A percentile compares a stretch with the other conserved stretches of the same genome.
Conservation (phyloP, 2,113 vertebrate genomes). For the Antigone vipio region DNA sequence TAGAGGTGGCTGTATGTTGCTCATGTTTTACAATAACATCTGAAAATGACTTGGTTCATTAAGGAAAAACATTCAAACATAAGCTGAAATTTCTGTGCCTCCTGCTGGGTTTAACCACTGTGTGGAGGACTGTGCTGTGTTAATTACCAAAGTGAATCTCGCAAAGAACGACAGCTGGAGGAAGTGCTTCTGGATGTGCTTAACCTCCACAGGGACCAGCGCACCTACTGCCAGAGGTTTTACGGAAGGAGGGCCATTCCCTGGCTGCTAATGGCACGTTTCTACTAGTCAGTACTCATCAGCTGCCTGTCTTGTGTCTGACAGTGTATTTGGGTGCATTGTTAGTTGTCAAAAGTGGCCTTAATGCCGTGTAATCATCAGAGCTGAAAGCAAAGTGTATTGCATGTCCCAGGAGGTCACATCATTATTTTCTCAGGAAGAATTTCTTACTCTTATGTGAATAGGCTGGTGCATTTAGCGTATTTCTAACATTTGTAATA, state of each 20-base stretch:
- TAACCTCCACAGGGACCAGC: not conserved
- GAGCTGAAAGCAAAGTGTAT: not conserved
- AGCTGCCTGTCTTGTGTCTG: not conserved
- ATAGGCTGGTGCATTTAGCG: not conserved
- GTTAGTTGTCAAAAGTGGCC: not conserved
- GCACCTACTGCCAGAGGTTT: not conserved
- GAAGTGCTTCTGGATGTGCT: not conserved
- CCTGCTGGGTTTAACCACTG: not conserved
- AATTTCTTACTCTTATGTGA: not conserved
- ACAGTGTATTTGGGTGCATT: not conserved
- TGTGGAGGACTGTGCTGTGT: not conserved
- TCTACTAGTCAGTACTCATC: not conserved
- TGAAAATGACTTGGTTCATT: not conserved
- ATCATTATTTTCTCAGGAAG: not conserved
- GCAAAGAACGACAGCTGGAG: not conserved
- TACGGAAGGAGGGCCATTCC: not conserved
- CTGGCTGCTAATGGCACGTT: not conserved
- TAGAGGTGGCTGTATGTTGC: not conserved
- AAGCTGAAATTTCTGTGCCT: not conserved
- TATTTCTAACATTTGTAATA: not conserved
- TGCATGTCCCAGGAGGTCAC: not conserved
- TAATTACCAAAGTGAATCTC: not conserved
- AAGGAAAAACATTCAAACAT: not conserved
- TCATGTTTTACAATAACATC: not conserved
- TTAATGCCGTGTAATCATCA: not conserved